phyloP scores from a whole-genome alignment of 2,888 invertebrate species.

The Seira sanloemensis region DNA sequence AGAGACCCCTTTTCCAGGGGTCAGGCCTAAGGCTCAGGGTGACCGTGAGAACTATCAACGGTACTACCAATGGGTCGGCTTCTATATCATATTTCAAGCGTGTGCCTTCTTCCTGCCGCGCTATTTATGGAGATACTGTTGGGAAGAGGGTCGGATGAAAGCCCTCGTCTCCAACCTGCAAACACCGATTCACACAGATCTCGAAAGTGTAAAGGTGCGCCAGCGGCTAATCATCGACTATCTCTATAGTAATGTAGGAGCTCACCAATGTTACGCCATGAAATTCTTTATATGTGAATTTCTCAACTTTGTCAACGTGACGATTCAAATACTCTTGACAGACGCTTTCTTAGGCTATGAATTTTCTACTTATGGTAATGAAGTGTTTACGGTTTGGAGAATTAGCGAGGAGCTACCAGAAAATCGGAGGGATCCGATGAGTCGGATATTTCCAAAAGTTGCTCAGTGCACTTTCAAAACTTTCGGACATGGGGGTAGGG shows the following conservation, averaged over 20 bases:
- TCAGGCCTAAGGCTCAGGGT: constrained; percentile 59
- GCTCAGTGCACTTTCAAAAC: constrained; percentile 68
- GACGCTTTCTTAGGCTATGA: constrained; percentile 66
- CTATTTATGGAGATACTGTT: constrained; percentile 65
- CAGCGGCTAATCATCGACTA: constrained; percentile 66
- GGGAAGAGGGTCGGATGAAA: constrained; percentile 67
- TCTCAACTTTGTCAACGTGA: constrained; percentile 67
- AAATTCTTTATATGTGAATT: constrained; percentile 68
- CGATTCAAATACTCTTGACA: constrained; percentile 64
- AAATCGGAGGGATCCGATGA: constrained; percentile 63
- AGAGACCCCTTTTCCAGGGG: constrained; percentile 63
- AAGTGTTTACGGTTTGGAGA: constrained; percentile 65
- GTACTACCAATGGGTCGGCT: constrained; percentile 70
- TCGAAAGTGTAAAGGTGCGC: constrained; percentile 61
- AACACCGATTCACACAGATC: constrained; percentile 61
- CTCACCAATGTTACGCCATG: constrained; percentile 67
- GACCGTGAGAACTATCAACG: constrained; percentile 66
- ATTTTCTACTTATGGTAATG: constrained; percentile 66
- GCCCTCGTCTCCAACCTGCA: constrained; percentile 66
- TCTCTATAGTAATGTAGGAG: constrained; percentile 63
- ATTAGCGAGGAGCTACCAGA: constrained; percentile 66
- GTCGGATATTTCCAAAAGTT: constrained; percentile 64
- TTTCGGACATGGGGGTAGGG: constrained; percentile 68
- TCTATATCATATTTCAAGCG: constrained; percentile 68
- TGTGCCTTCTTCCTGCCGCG: constrained; percentile 66